A percentile compares a stretch with the other conserved stretches of the same genome.
These are phyloP conservation scores for Zingel zingel DNA, from an alignment of 2,113 vertebrate species.

Conservation along the genomic window DNA sequence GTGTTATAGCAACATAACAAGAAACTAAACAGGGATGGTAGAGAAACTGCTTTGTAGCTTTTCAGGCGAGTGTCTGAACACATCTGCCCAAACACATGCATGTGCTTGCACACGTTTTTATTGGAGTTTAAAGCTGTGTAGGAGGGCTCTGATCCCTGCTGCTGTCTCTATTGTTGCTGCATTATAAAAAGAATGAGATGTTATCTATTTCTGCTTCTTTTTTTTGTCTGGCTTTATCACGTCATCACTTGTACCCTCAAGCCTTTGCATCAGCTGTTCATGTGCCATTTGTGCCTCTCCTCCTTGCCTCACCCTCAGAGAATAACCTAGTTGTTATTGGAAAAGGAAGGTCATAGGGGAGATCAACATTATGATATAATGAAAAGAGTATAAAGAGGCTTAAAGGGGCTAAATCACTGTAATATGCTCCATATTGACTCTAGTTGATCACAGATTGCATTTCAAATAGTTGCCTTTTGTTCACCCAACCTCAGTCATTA, in stretches of 20 bases:
- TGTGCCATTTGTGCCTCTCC: slow-evolving; percentile 22
- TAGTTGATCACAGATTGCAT: slow-evolving; percentile 61
- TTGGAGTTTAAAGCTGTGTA: slow-evolving; percentile 26
- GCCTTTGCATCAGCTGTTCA: slow-evolving; percentile 25
- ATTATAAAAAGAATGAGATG: slow-evolving; percentile 9
- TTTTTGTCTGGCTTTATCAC: slow-evolving; percentile 26
- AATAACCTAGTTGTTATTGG: neutral
- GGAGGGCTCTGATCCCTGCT: slow-evolving; percentile 38
- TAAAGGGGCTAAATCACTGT: slow-evolving; percentile 43
- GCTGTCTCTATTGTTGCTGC: slow-evolving; percentile 18
- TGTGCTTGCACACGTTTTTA: slow-evolving; percentile 30
- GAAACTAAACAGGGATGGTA: slow-evolving; percentile 6
- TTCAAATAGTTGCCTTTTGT: slow-evolving; percentile 69
- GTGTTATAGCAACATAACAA: slow-evolving; percentile 35
- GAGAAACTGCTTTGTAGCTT: neutral
- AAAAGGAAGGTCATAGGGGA: slow-evolving; percentile 52
- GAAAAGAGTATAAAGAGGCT: slow-evolving; percentile 34
- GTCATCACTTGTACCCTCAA: slow-evolving; percentile 16
- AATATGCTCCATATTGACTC: slow-evolving; percentile 61
- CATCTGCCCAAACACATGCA: slow-evolving; percentile 42
- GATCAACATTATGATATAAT: slow-evolving; percentile 46
- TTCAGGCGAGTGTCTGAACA: neutral
- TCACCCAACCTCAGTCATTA: slow-evolving; percentile 66
- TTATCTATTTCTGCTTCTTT: slow-evolving; percentile 17
- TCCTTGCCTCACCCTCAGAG: neutral